A percentile compares a stretch with the other conserved stretches of the same genome.
phyloP scores from a whole-genome alignment of 2,888 invertebrate species.

The Melanargia galathea region DNA sequence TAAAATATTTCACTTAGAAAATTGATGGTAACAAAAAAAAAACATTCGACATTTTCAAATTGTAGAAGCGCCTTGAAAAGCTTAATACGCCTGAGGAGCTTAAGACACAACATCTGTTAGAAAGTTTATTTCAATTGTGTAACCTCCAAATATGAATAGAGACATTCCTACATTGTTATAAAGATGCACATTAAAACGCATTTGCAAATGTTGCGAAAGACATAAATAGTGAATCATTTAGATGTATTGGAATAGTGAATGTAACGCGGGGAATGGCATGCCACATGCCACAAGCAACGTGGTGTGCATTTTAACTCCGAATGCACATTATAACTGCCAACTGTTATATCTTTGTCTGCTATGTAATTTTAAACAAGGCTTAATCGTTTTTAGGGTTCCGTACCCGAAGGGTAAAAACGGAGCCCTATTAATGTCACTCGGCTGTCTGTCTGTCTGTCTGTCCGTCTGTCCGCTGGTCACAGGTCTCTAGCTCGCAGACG shows the following conservation, averaged over 20 bases:
- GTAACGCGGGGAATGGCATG: constrained; percentile 35
- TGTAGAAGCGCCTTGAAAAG: neutral
- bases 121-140: neutral
- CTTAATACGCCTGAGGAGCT: neutral
- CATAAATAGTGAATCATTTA: constrained; percentile 21
- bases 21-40: too few relatives aligned
- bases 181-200: constrained; percentile 1
- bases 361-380: too few relatives aligned
- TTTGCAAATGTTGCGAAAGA: constrained; percentile 25
- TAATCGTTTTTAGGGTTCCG: too few relatives aligned
- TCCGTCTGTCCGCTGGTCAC: too few relatives aligned
- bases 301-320: constrained; percentile 4
- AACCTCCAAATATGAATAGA: constrained; percentile 5
- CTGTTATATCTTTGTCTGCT: neutral
- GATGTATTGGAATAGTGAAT: constrained; percentile 30
- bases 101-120: neutral
- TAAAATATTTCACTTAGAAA: too few relatives aligned
- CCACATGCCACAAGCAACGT: constrained; percentile 17
- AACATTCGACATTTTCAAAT: too few relatives aligned
- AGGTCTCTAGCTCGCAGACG: too few relatives aligned
- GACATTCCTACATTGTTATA: constrained; percentile 1
- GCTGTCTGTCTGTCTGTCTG: too few relatives aligned
- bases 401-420: too few relatives aligned
- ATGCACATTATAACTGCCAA: neutral
- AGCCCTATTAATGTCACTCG: too few relatives aligned